Evolutionary conservation across 2,113 vertebrate genomes (phyloP).

Genomic region (Pteropus alecto): DNA sequence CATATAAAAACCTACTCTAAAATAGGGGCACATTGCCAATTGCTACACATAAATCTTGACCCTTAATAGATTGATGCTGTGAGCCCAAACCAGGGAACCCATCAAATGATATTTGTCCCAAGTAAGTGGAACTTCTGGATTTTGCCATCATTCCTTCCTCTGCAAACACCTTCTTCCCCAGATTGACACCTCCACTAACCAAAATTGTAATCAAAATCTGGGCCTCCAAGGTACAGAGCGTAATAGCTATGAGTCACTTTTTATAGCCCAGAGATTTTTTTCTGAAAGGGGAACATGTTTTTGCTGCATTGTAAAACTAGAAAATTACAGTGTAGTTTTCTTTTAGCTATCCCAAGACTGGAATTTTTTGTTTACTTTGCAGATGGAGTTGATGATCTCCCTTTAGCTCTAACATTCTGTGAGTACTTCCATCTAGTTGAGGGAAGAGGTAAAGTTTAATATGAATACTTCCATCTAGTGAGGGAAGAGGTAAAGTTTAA

Average conservation of each 20-base stretch:
- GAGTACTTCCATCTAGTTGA: not conserved
- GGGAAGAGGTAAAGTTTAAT: not conserved
- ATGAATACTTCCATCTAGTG: not conserved
- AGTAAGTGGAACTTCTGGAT: not conserved
- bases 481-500: not conserved
- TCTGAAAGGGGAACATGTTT: not conserved
- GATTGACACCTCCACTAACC: not conserved
- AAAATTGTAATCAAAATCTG: not conserved
- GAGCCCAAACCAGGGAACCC: not conserved
- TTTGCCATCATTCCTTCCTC: not conserved
- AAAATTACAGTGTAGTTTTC: not conserved
- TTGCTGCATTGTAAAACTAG: not conserved
- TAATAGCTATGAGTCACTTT: not conserved
- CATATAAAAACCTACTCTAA: not conserved
- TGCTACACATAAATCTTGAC: not conserved
- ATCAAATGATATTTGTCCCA: not conserved
- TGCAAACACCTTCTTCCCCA: not conserved
- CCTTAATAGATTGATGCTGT: fast-evolving
- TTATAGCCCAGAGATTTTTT: not conserved
- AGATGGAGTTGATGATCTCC: not conserved
- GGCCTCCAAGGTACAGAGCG: not conserved
- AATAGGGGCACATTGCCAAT: not conserved
- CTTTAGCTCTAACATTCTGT: not conserved
- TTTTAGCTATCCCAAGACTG: not conserved
- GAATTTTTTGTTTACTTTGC: not conserved